phyloP scores from a whole-genome alignment of 2,113 vertebrate genomes.

The Emydura subglobosa region DNA sequence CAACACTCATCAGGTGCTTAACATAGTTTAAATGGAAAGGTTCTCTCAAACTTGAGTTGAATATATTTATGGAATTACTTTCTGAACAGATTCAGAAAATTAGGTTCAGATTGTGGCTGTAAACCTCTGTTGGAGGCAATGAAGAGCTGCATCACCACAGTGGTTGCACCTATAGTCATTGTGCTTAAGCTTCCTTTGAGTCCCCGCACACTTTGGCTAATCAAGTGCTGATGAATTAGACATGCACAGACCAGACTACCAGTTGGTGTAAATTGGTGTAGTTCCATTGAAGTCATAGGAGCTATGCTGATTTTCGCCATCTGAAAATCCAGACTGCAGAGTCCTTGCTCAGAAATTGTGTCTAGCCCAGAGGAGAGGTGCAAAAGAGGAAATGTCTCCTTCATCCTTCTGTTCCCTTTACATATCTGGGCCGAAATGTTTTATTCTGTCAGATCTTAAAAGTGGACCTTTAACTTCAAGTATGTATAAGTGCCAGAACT shows the following conservation, averaged over 20 bases:
- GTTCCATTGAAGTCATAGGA: not conserved
- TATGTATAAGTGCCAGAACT: not conserved
- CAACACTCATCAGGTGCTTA: not conserved
- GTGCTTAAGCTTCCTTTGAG: not conserved
- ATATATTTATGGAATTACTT: not conserved
- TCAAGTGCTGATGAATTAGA: not conserved
- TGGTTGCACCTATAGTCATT: not conserved
- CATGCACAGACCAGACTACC: not conserved
- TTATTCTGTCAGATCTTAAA: not conserved
- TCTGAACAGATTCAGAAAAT: not conserved
- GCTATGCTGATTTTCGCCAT: not conserved
- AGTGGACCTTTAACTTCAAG: not conserved
- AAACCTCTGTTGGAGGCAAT: not conserved
- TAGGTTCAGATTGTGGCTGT: not conserved
- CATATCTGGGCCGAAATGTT: not conserved
- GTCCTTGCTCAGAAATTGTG: not conserved
- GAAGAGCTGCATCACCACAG: not conserved
- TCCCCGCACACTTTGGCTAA: not conserved
- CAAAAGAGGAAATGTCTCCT: slow-evolving; percentile 5
- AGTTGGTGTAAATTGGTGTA: not conserved
- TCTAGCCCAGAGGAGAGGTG: slow-evolving; percentile 1
- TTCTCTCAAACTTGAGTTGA: not conserved
- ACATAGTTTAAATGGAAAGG: not conserved
- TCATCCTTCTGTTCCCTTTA: not conserved
- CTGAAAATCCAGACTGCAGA: slow-evolving; percentile 14